These are phyloP conservation scores for Parauchenoglanis punctatus DNA, from an alignment of 2,797 vertebrate species.

Conservation along the genomic window DNA sequence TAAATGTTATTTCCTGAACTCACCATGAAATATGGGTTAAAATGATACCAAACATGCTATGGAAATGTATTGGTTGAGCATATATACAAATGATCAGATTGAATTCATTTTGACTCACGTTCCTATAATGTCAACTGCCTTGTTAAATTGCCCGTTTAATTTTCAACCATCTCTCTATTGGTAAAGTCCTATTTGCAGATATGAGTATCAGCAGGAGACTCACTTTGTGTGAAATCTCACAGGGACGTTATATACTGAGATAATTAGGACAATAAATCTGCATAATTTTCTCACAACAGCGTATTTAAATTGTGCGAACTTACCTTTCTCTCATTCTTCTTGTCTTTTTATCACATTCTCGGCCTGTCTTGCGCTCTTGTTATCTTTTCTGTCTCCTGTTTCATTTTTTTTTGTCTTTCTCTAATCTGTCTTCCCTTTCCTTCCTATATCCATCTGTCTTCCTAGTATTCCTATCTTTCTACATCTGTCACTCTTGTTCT, in stretches of 20 bases:
- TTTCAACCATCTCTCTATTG: background rate
- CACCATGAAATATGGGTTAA: background rate
- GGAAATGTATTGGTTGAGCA: background rate
- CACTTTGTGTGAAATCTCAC: slow-evolving; percentile 1
- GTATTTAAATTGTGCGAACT: slow-evolving; percentile 32
- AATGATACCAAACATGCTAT: background rate
- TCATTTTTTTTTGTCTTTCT: background rate
- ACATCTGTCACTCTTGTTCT: slow-evolving; percentile 16
- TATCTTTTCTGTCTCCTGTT: background rate
- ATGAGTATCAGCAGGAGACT: slow-evolving; percentile 12
- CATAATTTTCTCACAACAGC: slow-evolving; percentile 41
- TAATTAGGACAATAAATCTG: slow-evolving; percentile 50
- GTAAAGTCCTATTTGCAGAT: background rate
- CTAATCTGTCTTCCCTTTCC: background rate
- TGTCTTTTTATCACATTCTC: slow-evolving; percentile 14
- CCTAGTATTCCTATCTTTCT: slow-evolving; percentile 36
- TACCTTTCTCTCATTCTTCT: slow-evolving; percentile 14
- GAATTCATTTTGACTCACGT: background rate
- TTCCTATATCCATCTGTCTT: slow-evolving; percentile 16
- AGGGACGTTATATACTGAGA: slow-evolving; percentile 28
- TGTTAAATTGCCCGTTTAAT: background rate
- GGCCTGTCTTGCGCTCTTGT: background rate
- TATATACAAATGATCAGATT: background rate
- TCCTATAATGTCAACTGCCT: background rate
- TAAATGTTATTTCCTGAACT: background rate